Evolutionary conservation across 1,140 invertebrate genomes (phyloP), one percentile per base, ranked within the genome.

Genomic region (Drosophila equinoxialis): DNA sequence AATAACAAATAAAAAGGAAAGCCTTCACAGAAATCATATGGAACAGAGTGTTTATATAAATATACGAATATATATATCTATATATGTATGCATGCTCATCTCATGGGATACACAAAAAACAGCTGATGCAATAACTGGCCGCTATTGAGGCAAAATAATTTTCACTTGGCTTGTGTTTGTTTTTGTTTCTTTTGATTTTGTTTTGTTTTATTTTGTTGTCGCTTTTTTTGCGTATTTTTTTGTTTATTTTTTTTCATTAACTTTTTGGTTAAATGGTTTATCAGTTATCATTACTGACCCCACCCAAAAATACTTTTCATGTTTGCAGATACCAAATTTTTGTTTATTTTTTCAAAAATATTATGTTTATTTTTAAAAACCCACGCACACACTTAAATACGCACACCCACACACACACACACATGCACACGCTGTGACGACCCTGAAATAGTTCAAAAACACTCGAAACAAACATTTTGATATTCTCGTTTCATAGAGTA

Each of bases 401-500:
- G 6, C n/a, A 58, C 14, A 14, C 33, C 35, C 33, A 35, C 33
- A 39, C 33, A 59, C 48, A 20, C 58, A 65, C 63, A 70, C 42
- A 51, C 11, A 26, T 26, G 3, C 23, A 45, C 41, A 76, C 64
- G 37, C 26, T 67, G 48, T 3, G 8, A 48, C 45, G 82, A 79
- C 82, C 82, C 79, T 85, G 82, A 85, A 87, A 70, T 87, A 85
- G 83, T 85, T 85, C 83, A 85, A 85, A 71, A 78, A 71, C 71
- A 85, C 74, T 79, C 65, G 39, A 79, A 68, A 35, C 60, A 63
- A 42, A 68, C 42, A 61, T 59, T 35, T 20, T 4, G 1, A 7
- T 58, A n/a, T 58, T n/a, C n/a, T 58, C 14, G 5, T 35, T 37
- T 35, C 10, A 58, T 20, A 59, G 58, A 58, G 13, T 17, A 35